phyloP scores from a whole-genome alignment of 1,140 invertebrate species.

The Pseudomyrmex cubaensis region DNA sequence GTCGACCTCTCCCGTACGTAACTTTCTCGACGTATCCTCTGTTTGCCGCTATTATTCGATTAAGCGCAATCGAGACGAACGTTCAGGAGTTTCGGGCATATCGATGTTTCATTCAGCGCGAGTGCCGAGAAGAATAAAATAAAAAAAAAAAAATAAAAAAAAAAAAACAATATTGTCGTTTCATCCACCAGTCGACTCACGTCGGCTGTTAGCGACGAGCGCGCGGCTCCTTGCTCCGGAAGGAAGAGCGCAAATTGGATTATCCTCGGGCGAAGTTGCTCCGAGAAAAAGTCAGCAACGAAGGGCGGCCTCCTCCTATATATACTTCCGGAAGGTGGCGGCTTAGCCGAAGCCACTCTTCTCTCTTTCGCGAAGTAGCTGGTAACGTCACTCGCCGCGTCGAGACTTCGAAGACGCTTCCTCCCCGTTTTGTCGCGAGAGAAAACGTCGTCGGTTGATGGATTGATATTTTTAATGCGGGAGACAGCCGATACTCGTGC shows the following conservation, averaged over 20 bases:
- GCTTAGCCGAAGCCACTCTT: slow-evolving; percentile 58
- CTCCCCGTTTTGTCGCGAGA: slow-evolving; percentile 63
- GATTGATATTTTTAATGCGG: slow-evolving; percentile 81
- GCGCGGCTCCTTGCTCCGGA: slow-evolving; percentile 72
- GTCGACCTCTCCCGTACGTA: slow-evolving; percentile 6
- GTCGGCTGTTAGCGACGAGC: slow-evolving; percentile 81
- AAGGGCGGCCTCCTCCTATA: slow-evolving; percentile 47
- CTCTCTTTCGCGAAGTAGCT: slow-evolving; percentile 1
- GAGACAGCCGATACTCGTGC: slow-evolving; percentile 74
- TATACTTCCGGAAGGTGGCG: slow-evolving; percentile 49
- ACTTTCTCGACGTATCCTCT: slow-evolving; percentile 26
- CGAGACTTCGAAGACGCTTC: slow-evolving; percentile 57
- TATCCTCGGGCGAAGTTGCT: slow-evolving; percentile 78
- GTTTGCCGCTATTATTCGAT: slow-evolving; percentile 56
- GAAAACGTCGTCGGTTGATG: slow-evolving; percentile 67
- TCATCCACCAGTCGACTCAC: slow-evolving; percentile 82
- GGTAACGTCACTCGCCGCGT: slow-evolving; percentile 25
- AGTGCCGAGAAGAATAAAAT: not conserved
- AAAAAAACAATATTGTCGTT: slow-evolving; percentile 83
- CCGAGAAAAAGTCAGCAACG: slow-evolving; percentile 59
- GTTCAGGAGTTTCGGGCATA: slow-evolving; percentile 34
- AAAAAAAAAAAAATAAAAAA: slow-evolving; percentile 78
- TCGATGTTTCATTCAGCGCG: slow-evolving; percentile 34
- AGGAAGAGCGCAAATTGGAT: slow-evolving; percentile 83
- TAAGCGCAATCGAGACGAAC: slow-evolving; percentile 38